phyloP scores from a whole-genome alignment of 2,113 vertebrate species.

The Megaleporinus macrocephalus region DNA sequence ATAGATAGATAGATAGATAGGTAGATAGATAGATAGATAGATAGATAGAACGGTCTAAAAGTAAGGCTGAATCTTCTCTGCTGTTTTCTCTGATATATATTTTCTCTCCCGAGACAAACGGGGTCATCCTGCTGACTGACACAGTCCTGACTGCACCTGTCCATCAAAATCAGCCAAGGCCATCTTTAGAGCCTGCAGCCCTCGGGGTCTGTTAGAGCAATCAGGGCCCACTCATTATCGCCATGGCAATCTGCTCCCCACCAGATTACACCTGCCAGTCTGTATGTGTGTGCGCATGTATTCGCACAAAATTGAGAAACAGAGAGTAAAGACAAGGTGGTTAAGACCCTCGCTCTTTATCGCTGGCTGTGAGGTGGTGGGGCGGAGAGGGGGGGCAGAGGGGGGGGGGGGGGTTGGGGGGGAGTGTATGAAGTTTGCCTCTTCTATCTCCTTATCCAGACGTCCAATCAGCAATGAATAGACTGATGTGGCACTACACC shows the following conservation, averaged over 20 bases:
- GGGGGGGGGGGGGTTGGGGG: too few relatives aligned
- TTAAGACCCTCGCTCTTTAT: not conserved
- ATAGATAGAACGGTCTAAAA: too few relatives aligned
- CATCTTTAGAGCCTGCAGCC: conserved; percentile 55
- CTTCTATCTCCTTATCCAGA: not conserved
- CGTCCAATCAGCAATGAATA: not conserved
- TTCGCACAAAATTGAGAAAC: not conserved
- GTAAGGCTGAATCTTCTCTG: not conserved
- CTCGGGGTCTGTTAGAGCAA: conserved; percentile 67
- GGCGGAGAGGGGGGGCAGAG: too few relatives aligned
- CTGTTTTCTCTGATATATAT: not conserved
- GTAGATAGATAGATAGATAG: too few relatives aligned
- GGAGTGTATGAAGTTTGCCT: not conserved
- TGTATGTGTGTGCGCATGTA: not conserved
- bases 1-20: too few relatives aligned
- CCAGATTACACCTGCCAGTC: conserved; percentile 63
- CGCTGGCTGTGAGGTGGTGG: not conserved
- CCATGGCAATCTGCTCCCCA: conserved; percentile 64
- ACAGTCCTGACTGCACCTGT: conserved; percentile 50
- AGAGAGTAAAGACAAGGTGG: not conserved
- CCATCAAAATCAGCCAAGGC: conserved; percentile 68
- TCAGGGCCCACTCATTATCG: conserved; percentile 69
- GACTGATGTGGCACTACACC: not conserved
- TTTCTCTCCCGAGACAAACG: not conserved
- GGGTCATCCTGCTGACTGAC: not conserved